A percentile compares a stretch with the other conserved stretches of the same genome.
Evolutionary conservation across 2,888 invertebrate species (phyloP).

Genomic region (Heliconius charithonia): DNA sequence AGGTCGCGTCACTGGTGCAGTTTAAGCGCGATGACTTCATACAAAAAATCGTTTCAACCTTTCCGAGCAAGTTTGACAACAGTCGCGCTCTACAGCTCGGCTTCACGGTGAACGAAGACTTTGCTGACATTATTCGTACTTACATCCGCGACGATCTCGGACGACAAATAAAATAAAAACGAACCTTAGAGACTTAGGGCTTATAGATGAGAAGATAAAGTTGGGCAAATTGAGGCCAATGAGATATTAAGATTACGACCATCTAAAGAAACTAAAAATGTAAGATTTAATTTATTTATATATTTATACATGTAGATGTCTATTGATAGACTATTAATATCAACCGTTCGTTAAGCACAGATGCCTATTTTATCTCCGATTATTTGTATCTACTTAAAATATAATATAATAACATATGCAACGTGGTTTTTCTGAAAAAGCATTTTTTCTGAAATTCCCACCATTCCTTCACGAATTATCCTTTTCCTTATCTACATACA

Average conservation of each 20-base stretch:
- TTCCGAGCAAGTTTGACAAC: conserved; percentile 67
- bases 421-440: too few species aligned
- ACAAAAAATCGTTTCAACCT: conserved; percentile 61
- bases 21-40: conserved; percentile 59
- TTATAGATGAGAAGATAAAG: background rate
- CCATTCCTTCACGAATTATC: too few species aligned
- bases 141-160: conserved; percentile 58
- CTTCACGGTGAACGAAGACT: conserved; percentile 62
- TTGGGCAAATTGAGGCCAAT: background rate
- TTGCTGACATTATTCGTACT: conserved; percentile 60
- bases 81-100: conserved; percentile 64
- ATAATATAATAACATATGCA: too few species aligned
- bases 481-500: too few species aligned
- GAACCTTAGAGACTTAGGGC: background rate
- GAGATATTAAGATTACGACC: background rate
- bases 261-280: too few species aligned
- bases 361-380: too few species aligned
- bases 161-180: background rate
- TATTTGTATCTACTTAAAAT: too few species aligned
- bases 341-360: too few species aligned
- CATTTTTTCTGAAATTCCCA: too few species aligned
- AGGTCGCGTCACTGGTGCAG: conserved; percentile 58
- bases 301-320: too few species aligned
- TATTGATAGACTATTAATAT: background rate
- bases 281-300: too few species aligned